Conservation (phyloP, 2,888 invertebrate genomes). For the Dinocampus coccinellae region DNA sequence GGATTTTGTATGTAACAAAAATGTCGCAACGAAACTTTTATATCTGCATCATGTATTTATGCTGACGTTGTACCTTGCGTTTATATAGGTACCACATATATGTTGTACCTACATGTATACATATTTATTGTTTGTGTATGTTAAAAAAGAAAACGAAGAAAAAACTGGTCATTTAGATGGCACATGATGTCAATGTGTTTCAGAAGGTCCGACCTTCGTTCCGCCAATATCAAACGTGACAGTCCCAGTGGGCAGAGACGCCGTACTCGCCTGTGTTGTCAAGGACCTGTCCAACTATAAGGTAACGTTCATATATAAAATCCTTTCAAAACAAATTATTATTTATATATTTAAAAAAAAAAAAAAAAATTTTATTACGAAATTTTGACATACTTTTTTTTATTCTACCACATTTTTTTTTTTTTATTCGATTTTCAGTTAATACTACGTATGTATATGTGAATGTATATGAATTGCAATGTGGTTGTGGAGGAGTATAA, state of each 20-base stretch:
- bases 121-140: constrained; percentile 3
- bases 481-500: constrained; percentile 6
- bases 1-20: neutral
- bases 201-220: constrained; percentile 87
- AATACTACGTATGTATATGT: neutral
- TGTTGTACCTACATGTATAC: constrained; percentile 31
- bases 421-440: too few relatives aligned
- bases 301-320: constrained; percentile 71
- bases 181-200: constrained; percentile 56
- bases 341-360: neutral
- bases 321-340: constrained; percentile 12
- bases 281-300: constrained; percentile 87
- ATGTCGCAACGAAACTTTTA: constrained; percentile 7
- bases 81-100: constrained; percentile 14
- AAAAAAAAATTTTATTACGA: too few relatives aligned
- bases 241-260: constrained; percentile 86
- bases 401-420: neutral
- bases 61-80: constrained; percentile 37
- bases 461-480: constrained; percentile 12
- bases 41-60: constrained; percentile 27
- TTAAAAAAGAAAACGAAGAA: neutral
- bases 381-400: neutral
- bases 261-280: constrained; percentile 85
- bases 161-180: constrained; percentile 19
- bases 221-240: constrained; percentile 88